Evolutionary conservation across 2,797 vertebrate species (phyloP), one percentile per base, ranked within the genome.

Genomic region (Poecilia picta): DNA sequence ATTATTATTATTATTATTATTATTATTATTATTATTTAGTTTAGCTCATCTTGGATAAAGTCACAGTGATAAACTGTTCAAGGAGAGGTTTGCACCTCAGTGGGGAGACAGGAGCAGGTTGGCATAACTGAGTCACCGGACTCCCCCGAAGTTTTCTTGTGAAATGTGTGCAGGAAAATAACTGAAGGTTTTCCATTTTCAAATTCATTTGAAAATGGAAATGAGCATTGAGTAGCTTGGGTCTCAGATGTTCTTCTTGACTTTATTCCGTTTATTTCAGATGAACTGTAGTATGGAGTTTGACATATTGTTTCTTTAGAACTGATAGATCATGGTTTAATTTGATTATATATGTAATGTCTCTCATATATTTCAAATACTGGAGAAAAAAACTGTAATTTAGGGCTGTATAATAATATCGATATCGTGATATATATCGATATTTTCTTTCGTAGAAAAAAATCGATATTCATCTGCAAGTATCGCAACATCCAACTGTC

Each of bases 31-130:
- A 49, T 49, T 7, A 49, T 49, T 20, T 51, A 23, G 47, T 16
- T 49, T 20, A 49, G 18, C 18, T 23, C 18, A 51, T 51, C 47
- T 20, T 51, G 82, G 81, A 57, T 46, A 0, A 59, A 62, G 79
- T 81, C 73, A 39, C 66, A 73, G 85, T 81, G 83, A 86, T 88
- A 75, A 82, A 86, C 75, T 59, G 55, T 82, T 73, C 70, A 66
- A 43, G 75, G 36, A 36, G 68, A 76, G 25, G 43, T 53, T 64
- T 77, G 55, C n/a, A 72, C 59, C 62, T 82, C 76, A 76, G 70
- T 55, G n/a, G 72, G 57, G 66, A 82, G 74, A 16, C 39, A 53
- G 73, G 66, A 77, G 76, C 49, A 49, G 77, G 74, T 79, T 64
- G 45, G 46, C 16, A 59, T 53, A 71, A 33, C 36, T 11, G 28